These are phyloP conservation scores for Hermodice carunculata DNA, from an alignment of 2,888 invertebrate genomes.

Conservation along the genomic window DNA sequence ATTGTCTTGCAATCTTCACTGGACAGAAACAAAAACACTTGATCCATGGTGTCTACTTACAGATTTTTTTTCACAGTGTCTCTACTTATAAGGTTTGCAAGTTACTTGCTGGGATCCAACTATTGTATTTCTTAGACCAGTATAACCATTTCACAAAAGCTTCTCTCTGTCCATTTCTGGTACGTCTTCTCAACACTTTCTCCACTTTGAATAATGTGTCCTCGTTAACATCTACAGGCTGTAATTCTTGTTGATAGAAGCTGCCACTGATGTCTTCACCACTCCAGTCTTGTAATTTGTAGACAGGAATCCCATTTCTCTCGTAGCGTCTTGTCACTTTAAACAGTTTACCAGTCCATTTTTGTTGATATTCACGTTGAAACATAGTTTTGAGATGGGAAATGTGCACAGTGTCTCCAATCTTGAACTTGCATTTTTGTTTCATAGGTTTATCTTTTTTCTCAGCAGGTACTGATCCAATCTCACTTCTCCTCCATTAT, in stretches of 20 bases:
- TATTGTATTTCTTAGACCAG: constrained; percentile 4
- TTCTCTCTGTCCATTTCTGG: not conserved
- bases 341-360: constrained; percentile 7
- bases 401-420: constrained; percentile 4
- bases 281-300: not conserved
- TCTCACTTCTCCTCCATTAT: constrained; percentile 6
- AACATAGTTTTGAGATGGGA: not conserved
- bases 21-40: no score
- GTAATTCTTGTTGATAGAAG: constrained; percentile 9
- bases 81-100: no score
- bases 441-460: not conserved
- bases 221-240: no score
- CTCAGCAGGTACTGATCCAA: not conserved
- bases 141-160: not conserved
- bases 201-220: constrained; percentile 1
- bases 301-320: not conserved
- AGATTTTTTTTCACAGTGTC: no score
- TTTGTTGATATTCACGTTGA: constrained; percentile 2
- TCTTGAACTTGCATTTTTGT: not conserved
- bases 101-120: no score
- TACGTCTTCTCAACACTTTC: not conserved
- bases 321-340: not conserved
- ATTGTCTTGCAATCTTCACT: no score
- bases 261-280: constrained; percentile 9
- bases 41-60: no score